A percentile compares a stretch with the other conserved stretches of the same genome.
Evolutionary conservation across 2,888 invertebrate species (phyloP).

Genomic region (Yponomeuta plumbellus): DNA sequence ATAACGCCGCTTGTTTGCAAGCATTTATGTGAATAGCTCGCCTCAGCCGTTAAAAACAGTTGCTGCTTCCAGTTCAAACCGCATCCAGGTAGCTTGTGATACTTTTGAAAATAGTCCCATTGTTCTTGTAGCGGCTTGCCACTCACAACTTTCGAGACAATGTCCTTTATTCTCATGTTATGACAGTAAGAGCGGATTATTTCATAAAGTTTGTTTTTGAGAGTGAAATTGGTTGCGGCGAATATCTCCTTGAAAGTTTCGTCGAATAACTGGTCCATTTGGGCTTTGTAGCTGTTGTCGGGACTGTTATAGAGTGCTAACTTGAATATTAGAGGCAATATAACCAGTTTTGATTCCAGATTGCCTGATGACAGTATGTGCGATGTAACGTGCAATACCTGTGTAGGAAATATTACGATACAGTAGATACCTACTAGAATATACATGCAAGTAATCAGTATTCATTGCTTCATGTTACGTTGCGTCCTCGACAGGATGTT

Average conservation of each 20-base stretch:
- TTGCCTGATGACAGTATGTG: constrained; percentile 39
- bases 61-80: constrained; percentile 27
- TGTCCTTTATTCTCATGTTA: constrained; percentile 30
- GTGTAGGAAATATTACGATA: constrained; percentile 12
- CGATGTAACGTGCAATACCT: constrained; percentile 49
- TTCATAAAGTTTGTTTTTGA: constrained; percentile 34
- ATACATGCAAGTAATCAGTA: constrained; percentile 11
- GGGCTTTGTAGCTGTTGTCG: not conserved
- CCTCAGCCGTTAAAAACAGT: constrained; percentile 25
- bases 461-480: too few relatives aligned
- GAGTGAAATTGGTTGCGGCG: constrained; percentile 31
- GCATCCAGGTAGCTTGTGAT: constrained; percentile 21
- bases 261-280: constrained; percentile 31
- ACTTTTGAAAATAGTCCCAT: constrained; percentile 29
- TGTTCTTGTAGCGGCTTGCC: constrained; percentile 32
- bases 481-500: too few relatives aligned
- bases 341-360: constrained; percentile 40
- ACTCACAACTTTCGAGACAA: constrained; percentile 31
- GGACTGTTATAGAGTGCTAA: constrained; percentile 31
- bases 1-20: constrained; percentile 24
- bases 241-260: constrained; percentile 34
- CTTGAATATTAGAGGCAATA: constrained; percentile 43
- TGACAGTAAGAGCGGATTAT: constrained; percentile 26
- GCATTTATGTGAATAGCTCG: constrained; percentile 43
- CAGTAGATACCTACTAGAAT: constrained; percentile 20